These are phyloP conservation scores for Aptenodytes forsteri DNA, from an alignment of 2,113 vertebrate genomes.

Conservation along the genomic window DNA sequence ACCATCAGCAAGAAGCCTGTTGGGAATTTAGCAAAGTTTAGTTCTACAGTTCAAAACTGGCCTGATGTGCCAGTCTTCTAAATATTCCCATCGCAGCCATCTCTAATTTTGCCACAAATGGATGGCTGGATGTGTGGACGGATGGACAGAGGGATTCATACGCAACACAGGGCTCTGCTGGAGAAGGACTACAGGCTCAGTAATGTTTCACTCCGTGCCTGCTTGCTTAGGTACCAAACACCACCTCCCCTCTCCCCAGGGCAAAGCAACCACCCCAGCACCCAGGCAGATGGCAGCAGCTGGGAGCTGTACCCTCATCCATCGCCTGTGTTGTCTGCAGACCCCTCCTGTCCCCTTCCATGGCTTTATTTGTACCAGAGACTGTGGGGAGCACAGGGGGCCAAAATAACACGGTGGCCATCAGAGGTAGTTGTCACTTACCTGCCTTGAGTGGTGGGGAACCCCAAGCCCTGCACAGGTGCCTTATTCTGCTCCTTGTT, in stretches of 20 bases:
- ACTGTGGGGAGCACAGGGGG: background rate
- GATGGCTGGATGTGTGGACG: background rate
- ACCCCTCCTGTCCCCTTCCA: background rate
- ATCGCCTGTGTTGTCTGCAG: background rate
- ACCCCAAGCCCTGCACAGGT: too few species aligned
- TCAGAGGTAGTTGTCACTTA: background rate
- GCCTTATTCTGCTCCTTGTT: background rate
- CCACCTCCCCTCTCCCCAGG: background rate
- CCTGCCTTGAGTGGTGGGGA: background rate
- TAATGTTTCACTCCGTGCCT: background rate
- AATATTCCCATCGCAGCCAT: background rate
- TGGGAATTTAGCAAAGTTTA: background rate
- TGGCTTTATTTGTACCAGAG: background rate
- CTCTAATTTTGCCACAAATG: background rate
- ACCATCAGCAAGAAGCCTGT: background rate
- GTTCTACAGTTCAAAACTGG: background rate
- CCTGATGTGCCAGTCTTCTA: background rate
- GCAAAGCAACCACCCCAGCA: background rate
- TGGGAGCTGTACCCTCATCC: background rate
- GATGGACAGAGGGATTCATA: background rate
- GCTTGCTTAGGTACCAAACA: background rate
- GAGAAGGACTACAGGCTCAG: background rate
- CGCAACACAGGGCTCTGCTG: background rate
- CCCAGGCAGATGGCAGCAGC: background rate
- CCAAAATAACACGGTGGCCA: background rate